These are phyloP conservation scores for Belonocnema kinseyi DNA, from an alignment of 1,140 invertebrate species.

Conservation along the genomic window DNA sequence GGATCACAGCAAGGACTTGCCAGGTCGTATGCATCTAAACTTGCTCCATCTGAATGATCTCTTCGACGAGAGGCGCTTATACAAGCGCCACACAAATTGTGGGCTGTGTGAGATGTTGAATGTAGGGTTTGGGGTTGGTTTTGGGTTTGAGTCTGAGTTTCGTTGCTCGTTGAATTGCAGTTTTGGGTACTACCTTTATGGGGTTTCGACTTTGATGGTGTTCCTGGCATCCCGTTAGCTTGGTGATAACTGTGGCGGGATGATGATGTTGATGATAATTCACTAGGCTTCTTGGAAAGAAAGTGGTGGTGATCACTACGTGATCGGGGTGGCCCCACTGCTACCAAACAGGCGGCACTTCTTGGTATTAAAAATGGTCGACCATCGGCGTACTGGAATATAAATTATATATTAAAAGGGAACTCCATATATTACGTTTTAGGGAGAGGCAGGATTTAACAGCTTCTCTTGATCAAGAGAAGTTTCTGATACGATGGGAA, in stretches of 20 bases:
- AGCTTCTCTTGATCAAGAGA: too few relatives aligned
- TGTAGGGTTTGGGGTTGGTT: constrained; percentile 68
- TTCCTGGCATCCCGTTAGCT: constrained; percentile 66
- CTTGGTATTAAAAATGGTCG: constrained; percentile 70
- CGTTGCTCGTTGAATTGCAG: constrained; percentile 50
- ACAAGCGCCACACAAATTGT: constrained; percentile 85
- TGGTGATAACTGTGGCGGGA: constrained; percentile 73
- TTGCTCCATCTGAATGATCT: constrained; percentile 79
- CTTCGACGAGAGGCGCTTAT: constrained; percentile 75
- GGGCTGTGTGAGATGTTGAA: background rate
- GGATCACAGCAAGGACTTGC: constrained; percentile 90
- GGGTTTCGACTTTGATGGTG: constrained; percentile 59
- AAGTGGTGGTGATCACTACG: constrained; percentile 81
- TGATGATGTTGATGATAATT: constrained; percentile 65
- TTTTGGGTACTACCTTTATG: constrained; percentile 53
- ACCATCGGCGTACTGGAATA: constrained; percentile 68
- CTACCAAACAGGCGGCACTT: constrained; percentile 82
- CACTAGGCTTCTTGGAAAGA: constrained; percentile 79
- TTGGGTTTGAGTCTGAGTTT: constrained; percentile 70
- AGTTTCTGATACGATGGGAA: too few relatives aligned
- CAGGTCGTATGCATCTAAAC: constrained; percentile 87
- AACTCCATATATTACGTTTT: too few relatives aligned
- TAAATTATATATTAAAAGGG: constrained; percentile 1
- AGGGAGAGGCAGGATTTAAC: too few relatives aligned
- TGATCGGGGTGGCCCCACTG: constrained; percentile 80